These are phyloP conservation scores for Drosophila nebulosa DNA, from an alignment of 1,140 invertebrate genomes.

Conservation along the genomic window DNA sequence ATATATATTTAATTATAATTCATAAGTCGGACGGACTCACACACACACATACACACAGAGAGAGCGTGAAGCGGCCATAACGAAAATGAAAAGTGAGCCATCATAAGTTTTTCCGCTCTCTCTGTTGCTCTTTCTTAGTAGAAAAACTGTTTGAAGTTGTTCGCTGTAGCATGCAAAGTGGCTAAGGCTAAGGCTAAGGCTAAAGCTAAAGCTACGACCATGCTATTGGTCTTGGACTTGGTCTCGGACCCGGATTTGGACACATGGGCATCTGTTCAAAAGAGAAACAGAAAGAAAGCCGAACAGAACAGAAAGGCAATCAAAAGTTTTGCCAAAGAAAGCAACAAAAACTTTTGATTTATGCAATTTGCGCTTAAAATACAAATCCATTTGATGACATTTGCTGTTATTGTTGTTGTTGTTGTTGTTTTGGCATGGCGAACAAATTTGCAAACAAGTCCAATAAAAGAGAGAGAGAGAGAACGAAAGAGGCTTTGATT, in stretches of 20 bases:
- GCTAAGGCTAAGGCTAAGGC: neutral
- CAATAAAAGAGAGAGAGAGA: conserved; percentile 58
- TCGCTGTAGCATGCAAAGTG: conserved; percentile 15
- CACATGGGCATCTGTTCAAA: conserved; percentile 15
- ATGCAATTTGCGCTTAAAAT: conserved; percentile 74
- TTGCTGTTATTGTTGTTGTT: conserved; percentile 23
- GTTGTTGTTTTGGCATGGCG: conserved; percentile 23
- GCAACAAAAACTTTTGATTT: conserved; percentile 63
- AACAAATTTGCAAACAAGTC: conserved; percentile 72
- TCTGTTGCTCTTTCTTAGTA: neutral
- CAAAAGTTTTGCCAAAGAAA: conserved; percentile 60
- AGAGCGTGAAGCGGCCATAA: conserved; percentile 14
- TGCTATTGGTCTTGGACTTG: neutral
- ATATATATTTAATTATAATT: conserved; percentile 75
- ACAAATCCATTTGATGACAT: conserved; percentile 76
- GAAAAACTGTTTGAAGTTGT: conserved; percentile 35
- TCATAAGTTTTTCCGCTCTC: conserved; percentile 27
- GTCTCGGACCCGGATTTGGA: neutral
- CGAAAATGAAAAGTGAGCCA: conserved; percentile 39
- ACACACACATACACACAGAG: neutral
- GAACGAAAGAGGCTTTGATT: conserved; percentile 55
- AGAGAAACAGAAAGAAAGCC: conserved; percentile 10
- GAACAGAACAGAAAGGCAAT: conserved; percentile 55
- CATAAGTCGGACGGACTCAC: conserved; percentile 40
- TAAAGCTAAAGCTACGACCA: neutral